A percentile compares a stretch with the other conserved stretches of the same genome.
phyloP scores from a whole-genome alignment of 2,113 vertebrate species.

The Chaetodon trifascialis region DNA sequence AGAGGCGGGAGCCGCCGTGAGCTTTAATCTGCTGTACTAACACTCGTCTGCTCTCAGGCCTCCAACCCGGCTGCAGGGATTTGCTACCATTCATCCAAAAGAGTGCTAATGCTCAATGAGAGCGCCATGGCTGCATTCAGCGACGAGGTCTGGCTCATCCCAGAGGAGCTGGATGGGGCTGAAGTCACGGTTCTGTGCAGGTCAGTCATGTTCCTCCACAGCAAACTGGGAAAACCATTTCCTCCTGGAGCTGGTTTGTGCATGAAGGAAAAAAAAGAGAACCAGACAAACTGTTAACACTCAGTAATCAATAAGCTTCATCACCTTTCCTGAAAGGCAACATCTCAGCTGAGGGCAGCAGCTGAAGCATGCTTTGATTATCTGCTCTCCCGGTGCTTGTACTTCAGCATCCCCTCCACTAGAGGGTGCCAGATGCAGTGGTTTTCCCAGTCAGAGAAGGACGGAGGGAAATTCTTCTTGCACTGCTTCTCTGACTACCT shows the following conservation, averaged over 20 bases:
- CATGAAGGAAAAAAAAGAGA: too few relatives aligned
- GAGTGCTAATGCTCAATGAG: neutral
- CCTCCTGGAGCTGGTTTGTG: too few relatives aligned
- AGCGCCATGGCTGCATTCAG: too few relatives aligned
- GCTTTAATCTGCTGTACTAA: neutral
- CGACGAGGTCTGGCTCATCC: neutral
- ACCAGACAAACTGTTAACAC: too few relatives aligned
- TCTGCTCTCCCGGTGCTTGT: neutral
- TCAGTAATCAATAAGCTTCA: neutral
- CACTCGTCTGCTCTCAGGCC: neutral
- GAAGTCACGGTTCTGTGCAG: too few relatives aligned
- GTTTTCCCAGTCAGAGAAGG: neutral
- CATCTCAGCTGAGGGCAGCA: neutral
- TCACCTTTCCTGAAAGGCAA: neutral
- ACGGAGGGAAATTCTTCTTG: neutral
- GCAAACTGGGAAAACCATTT: too few relatives aligned
- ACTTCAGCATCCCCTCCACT: slow-evolving; percentile 21
- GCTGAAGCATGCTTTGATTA: neutral
- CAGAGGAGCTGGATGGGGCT: too few relatives aligned
- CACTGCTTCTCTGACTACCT: slow-evolving; percentile 15
- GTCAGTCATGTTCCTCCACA: too few relatives aligned
- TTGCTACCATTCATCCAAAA: neutral
- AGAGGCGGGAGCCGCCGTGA: neutral
- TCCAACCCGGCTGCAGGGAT: neutral
- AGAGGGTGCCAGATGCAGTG: slow-evolving; percentile 50